A percentile compares a stretch with the other conserved stretches of the same genome.
These are phyloP conservation scores for Tetrapedia diversipes DNA, from an alignment of 2,888 invertebrate species.

Conservation along the genomic window DNA sequence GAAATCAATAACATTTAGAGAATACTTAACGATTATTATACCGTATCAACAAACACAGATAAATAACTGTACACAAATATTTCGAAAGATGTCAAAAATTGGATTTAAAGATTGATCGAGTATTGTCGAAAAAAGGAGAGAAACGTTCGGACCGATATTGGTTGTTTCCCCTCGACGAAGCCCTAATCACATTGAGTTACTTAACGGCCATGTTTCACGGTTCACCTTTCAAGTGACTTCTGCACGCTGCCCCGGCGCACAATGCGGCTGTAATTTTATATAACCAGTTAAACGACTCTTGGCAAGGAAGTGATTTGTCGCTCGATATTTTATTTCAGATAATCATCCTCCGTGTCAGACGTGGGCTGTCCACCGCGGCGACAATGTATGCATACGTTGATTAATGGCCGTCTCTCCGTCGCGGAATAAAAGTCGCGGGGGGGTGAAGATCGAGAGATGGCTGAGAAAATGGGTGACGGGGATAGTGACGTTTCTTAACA, in stretches of 20 bases:
- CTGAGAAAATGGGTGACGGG: conserved; percentile 10
- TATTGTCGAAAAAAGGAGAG: neutral
- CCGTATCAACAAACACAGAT: too few species aligned
- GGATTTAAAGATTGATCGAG: neutral
- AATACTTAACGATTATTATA: too few species aligned
- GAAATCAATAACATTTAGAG: too few species aligned
- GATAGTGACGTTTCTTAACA: too few species aligned
- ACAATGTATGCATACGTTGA: conserved; percentile 66
- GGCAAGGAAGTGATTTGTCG: conserved; percentile 72
- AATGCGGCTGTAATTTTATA: conserved; percentile 60
- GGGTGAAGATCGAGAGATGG: neutral
- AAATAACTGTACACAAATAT: too few species aligned
- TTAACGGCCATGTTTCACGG: conserved; percentile 43
- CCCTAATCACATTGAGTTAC: conserved; percentile 34
- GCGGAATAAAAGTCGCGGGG: conserved; percentile 43
- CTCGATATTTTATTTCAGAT: conserved; percentile 70
- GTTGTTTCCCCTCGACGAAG: conserved; percentile 14
- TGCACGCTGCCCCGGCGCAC: conserved; percentile 23
- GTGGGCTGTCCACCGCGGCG: conserved; percentile 63
- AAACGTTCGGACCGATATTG: neutral
- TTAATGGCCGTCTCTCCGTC: conserved; percentile 60
- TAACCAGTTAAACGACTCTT: conserved; percentile 64
- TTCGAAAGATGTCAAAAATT: neutral
- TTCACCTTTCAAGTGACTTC: conserved; percentile 44
- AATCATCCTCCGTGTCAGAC: conserved; percentile 69